Evolutionary conservation across 2,888 invertebrate genomes (phyloP), one percentile per base, ranked within the genome.

Genomic region (Deladenus siricidicola): DNA sequence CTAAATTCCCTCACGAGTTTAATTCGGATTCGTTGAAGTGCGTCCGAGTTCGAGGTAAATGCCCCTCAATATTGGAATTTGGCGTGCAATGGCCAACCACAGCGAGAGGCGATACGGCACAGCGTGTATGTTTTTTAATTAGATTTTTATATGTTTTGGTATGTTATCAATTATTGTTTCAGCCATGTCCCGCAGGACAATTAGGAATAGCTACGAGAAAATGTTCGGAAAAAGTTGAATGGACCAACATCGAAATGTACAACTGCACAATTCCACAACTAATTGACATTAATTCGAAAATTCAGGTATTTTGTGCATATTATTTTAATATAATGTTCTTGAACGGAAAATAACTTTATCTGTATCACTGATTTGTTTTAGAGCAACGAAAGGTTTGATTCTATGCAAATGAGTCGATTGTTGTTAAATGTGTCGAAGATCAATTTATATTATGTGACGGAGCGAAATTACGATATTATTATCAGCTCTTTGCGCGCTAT

Each of bases 41-140:
- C 58, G 53, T 64, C 19, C 57, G 56, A 24, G 47, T 73, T 19
- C 19, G 60, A 2, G 71, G 68, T 49, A 64, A 70, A 14, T 76
- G 76, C 55, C 72, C 76, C 4, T 66, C 74, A 4, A 64, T 72
- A 56, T 72, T 72, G 8, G 75, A 75, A 52, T 60, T 63, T 34
- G 75, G 72, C 39, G 68, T 76, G 28, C 71, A 71, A 51, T 76
- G 76, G 76, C 73, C 75, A 10, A 69, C 70, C 0, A 74, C 74
- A 19, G 56, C 63, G n/a, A 68, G 28, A 30, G 68, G 68, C 21
- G 61, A 51, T 8, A 55, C 52, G 14, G 67, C 70, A 1, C 30
- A 68, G 24, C 68, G 71, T 17, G 50, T 51, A 29, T 30, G 39
- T 24, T 42, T 24, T n/a, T 42, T n/a, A 1, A 2, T 45, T 34